Conservation (phyloP, 2,888 invertebrate species). For the Ornithoptera alexandrae region DNA sequence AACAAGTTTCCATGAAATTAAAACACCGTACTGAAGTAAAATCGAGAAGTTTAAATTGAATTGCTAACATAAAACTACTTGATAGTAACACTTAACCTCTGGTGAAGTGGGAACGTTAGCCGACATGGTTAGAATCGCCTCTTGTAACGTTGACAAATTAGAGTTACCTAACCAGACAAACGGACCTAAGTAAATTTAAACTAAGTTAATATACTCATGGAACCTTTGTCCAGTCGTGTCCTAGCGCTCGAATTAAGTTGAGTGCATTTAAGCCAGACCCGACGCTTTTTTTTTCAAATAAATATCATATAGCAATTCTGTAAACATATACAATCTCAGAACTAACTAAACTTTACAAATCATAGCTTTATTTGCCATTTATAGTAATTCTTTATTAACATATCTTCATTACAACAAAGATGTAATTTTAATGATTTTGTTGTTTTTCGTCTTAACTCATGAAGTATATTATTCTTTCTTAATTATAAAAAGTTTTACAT, state of each 20-base stretch:
- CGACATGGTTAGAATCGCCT: neutral
- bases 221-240: neutral
- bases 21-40: neutral
- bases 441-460: too few relatives aligned
- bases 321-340: neutral
- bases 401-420: too few relatives aligned
- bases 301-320: neutral
- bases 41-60: neutral
- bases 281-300: neutral
- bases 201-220: conserved; percentile 4
- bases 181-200: conserved; percentile 9
- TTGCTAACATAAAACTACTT: neutral
- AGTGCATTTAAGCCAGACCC: neutral
- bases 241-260: too few relatives aligned
- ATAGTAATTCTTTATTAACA: too few relatives aligned
- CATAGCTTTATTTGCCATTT: too few relatives aligned
- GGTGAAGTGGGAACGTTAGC: neutral
- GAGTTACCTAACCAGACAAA: conserved; percentile 12
- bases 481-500: too few relatives aligned
- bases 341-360: neutral
- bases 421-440: too few relatives aligned
- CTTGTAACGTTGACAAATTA: conserved; percentile 5
- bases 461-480: too few relatives aligned
- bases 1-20: too few relatives aligned
- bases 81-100: neutral